These are phyloP conservation scores for Hydrochoerus hydrochaeris DNA, from an alignment of 2,113 vertebrate species.

Conservation along the genomic window DNA sequence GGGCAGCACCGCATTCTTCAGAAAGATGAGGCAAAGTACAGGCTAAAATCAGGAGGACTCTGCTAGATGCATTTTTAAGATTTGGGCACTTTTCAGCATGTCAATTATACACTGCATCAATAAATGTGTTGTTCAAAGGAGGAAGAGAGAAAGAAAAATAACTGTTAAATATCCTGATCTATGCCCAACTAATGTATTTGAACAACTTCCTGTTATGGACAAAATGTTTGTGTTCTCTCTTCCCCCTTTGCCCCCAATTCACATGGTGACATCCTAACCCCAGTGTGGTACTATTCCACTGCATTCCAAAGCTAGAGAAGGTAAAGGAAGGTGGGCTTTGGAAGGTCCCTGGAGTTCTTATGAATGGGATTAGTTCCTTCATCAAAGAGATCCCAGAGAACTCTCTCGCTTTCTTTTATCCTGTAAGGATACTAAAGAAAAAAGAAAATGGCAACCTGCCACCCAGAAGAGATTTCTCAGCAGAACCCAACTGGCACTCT, in stretches of 20 bases:
- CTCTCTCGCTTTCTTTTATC: not conserved
- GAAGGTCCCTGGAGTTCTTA: not conserved
- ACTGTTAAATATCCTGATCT: not conserved
- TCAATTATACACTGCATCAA: not conserved
- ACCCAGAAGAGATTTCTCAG: not conserved
- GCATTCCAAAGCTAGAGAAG: not conserved
- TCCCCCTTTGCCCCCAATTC: fast-evolving
- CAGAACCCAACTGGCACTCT: not conserved
- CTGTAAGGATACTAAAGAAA: not conserved
- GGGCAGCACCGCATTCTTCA: not conserved
- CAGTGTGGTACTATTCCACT: not conserved
- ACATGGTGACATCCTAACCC: not conserved
- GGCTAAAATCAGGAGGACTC: not conserved
- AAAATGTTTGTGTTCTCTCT: not conserved
- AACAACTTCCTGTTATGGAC: not conserved
- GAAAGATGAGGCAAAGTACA: not conserved
- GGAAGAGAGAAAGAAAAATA: not conserved
- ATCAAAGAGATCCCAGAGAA: not conserved
- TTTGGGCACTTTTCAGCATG: not conserved
- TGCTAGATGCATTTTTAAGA: not conserved
- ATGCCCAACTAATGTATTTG: not conserved
- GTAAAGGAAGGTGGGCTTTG: not conserved
- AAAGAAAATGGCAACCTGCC: not conserved
- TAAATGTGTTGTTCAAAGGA: not conserved
- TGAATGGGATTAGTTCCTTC: not conserved